Percentiles rank a stretch among this genome's conserved stretches.
Evolutionary conservation across 1,140 invertebrate genomes (phyloP).

Genomic region (Copidosoma floridanum): DNA sequence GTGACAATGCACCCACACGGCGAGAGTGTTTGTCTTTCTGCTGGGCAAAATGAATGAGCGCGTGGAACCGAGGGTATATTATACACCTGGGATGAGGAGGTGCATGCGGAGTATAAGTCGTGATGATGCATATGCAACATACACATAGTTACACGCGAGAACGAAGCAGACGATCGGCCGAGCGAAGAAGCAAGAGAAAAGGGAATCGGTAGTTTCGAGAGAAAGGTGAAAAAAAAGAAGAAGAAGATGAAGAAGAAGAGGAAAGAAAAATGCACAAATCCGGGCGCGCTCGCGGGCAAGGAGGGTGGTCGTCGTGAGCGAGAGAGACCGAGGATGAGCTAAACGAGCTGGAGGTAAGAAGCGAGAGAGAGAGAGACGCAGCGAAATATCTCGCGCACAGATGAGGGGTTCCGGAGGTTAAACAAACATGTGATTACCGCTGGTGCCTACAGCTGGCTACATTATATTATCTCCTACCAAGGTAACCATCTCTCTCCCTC

Average conservation of each 20-base stretch:
- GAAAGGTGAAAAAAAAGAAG: slow-evolving; percentile 1
- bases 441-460: slow-evolving; percentile 55
- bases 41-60: slow-evolving; percentile 16
- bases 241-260: slow-evolving; percentile 28
- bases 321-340: slow-evolving; percentile 19
- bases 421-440: slow-evolving; percentile 59
- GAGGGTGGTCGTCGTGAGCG: slow-evolving; percentile 40
- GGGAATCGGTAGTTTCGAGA: no score
- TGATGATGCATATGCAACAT: no score
- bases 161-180: no score
- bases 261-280: slow-evolving; percentile 40
- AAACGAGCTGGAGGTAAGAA: slow-evolving; percentile 12
- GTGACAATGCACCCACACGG: no score
- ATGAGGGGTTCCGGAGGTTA: slow-evolving; percentile 58
- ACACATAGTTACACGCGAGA: no score
- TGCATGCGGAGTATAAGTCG: no score
- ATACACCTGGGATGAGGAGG: no score
- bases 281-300: slow-evolving; percentile 27
- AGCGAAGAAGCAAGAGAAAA: no score
- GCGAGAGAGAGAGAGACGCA: slow-evolving; percentile 15
- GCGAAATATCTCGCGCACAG: slow-evolving; percentile 33
- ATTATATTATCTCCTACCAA: slow-evolving; percentile 52
- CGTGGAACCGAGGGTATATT: no score
- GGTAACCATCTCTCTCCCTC: slow-evolving; percentile 36
- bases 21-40: slow-evolving; percentile 12